A percentile compares a stretch with the other conserved stretches of the same genome.
Conservation (phyloP, 2,888 invertebrate genomes). For the Drosophila algonquin region DNA sequence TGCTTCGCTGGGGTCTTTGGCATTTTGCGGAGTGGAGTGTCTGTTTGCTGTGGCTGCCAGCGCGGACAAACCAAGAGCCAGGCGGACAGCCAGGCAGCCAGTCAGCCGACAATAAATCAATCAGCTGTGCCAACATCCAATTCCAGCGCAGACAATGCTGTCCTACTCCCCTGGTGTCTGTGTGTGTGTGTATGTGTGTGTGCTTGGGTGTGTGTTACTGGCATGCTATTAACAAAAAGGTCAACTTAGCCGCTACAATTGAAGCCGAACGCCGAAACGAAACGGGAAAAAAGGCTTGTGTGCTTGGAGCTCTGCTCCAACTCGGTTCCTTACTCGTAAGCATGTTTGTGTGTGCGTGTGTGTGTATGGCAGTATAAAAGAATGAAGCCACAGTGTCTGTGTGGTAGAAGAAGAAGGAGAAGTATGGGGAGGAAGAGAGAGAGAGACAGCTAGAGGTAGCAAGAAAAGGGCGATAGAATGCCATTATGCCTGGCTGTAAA, state of each 20-base stretch:
- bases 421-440: background rate
- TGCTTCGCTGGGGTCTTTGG: constrained; percentile 69
- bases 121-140: constrained; percentile 78
- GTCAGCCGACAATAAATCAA: constrained; percentile 70
- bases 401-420: background rate
- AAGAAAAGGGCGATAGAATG: constrained; percentile 38
- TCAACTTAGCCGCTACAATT: constrained; percentile 52
- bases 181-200: constrained; percentile 17
- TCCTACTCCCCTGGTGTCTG: background rate
- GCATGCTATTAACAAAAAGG: constrained; percentile 50
- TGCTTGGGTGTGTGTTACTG: constrained; percentile 20
- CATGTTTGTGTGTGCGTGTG: background rate
- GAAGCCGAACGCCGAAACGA: constrained; percentile 34
- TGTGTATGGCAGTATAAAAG: constrained; percentile 12
- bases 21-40: constrained; percentile 51
- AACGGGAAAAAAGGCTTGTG: constrained; percentile 41
- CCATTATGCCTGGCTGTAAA: constrained; percentile 62
- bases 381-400: background rate
- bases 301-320: constrained; percentile 5
- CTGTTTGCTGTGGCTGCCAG: constrained; percentile 54
- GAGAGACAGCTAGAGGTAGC: background rate
- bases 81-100: constrained; percentile 20
- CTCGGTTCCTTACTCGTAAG: constrained; percentile 30
- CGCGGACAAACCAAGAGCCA: constrained; percentile 54
- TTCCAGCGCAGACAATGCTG: constrained; percentile 67